Base-by-base conservation (phyloP, 1,140 invertebrate species). In the Andrena cerasifolii region DNA sequence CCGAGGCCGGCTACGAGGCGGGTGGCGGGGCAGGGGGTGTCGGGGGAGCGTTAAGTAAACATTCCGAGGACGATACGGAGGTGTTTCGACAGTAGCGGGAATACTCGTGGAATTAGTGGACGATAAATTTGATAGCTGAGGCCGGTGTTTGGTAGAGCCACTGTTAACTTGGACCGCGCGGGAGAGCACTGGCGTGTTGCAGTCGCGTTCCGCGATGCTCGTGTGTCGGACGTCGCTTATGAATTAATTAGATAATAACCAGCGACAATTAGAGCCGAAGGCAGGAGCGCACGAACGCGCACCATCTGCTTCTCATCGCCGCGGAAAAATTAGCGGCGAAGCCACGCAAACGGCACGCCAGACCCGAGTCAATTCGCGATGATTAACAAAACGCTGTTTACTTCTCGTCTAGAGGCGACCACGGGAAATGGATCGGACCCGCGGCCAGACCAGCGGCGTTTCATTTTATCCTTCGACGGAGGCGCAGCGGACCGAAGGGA, bases 231-330 rank as follows among this genome's bases (percentile, higher is more conserved):
- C 72, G 84, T 74, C 84, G 81, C 81, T 84, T 84, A 85, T 84
- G 86, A 89, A 89, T 89, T 89, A 89, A 89, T 89, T 89, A 89
- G 86, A 89, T 89, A 89, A 89, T 81, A 82, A 87, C 79, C 83
- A 72, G 77, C 88, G 74, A 80, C 88, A 89, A 89, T 89, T 87
- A 89, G 77, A 78, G 71, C n/a, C 26, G 63, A 66, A 79, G 68
- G 65, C 70, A 78, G 49, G 61, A 76, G 73, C 76, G 63, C 59
- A 86, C 84, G 81, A 87, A 82, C n/a, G n/a, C 84, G 87, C 82
- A 88, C 85, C 87, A 88, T 89, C 87, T 89, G 87, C 86, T 89
- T 84, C 87, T 88, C 82, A 87, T 86, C 80, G 82, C 79, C 56
- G 62, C 65, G 66, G 72, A 88, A 87, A 84, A 86, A 68, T 83